A percentile compares a stretch with the other conserved stretches of the same genome.
Evolutionary conservation across 2,113 vertebrate species (phyloP).

Genomic region (Guaruba guarouba): DNA sequence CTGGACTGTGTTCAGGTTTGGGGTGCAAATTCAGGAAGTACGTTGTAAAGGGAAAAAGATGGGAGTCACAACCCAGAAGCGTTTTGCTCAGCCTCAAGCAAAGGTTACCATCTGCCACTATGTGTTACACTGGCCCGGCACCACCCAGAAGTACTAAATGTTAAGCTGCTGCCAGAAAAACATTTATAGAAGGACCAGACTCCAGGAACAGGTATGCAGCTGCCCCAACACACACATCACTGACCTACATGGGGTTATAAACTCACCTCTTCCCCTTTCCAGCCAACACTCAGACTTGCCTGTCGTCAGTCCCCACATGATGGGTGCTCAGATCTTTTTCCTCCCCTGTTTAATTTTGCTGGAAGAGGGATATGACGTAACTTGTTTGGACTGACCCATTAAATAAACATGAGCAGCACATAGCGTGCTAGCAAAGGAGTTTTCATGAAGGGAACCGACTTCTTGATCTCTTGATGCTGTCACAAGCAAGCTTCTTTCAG

Average conservation of each 20-base stretch:
- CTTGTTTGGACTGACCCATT: neutral
- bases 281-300: neutral
- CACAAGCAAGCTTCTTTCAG: slow-evolving; percentile 11
- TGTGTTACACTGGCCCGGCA: neutral
- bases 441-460: neutral
- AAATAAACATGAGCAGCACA: neutral
- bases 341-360: neutral
- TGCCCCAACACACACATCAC: neutral
- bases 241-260: neutral
- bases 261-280: neutral
- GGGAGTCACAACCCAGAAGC: neutral
- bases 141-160: neutral
- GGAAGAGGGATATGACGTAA: neutral
- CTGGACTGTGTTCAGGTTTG: neutral
- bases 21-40: neutral
- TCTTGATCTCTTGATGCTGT: neutral
- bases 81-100: neutral
- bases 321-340: neutral
- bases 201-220: neutral
- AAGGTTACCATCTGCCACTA: neutral
- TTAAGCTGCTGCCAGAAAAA: neutral
- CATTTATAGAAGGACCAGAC: neutral
- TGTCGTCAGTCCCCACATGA: neutral
- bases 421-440: neutral
- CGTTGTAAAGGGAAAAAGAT: neutral